Conservation (phyloP, 2,888 invertebrate genomes). For the Philaethria dido region DNA sequence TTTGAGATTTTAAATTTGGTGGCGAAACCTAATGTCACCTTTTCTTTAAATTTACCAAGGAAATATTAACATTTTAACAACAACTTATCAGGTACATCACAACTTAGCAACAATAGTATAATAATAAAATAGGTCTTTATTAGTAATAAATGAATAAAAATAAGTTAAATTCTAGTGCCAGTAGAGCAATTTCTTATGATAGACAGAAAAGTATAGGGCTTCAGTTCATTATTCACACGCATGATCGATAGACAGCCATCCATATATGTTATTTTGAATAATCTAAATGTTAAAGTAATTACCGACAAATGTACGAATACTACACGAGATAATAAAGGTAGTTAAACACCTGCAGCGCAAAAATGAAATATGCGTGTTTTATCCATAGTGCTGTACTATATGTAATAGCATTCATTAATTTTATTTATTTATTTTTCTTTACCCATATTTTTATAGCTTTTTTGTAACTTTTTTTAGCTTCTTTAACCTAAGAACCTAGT, state of each 20-base stretch:
- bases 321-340: slow-evolving; percentile 18
- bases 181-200: slow-evolving; percentile 35
- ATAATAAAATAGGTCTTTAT: background rate
- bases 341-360: slow-evolving; percentile 18
- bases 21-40: too few species aligned
- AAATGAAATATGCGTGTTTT: background rate
- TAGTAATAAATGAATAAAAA: background rate
- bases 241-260: slow-evolving; percentile 45
- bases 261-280: slow-evolving; percentile 50
- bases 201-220: slow-evolving; percentile 38
- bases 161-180: slow-evolving; percentile 17
- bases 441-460: too few species aligned
- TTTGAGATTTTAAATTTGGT: too few species aligned
- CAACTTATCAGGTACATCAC: too few species aligned
- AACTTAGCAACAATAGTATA: too few species aligned
- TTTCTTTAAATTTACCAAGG: too few species aligned
- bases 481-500: too few species aligned
- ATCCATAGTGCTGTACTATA: background rate
- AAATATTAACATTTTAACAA: too few species aligned
- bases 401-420: background rate
- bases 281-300: slow-evolving; percentile 54
- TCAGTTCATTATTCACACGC: slow-evolving; percentile 39
- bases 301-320: slow-evolving; percentile 31
- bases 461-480: too few species aligned
- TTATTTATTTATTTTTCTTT: background rate